Base-by-base conservation (phyloP, 1,140 invertebrate genomes). In the Sycophaga agraensis region DNA sequence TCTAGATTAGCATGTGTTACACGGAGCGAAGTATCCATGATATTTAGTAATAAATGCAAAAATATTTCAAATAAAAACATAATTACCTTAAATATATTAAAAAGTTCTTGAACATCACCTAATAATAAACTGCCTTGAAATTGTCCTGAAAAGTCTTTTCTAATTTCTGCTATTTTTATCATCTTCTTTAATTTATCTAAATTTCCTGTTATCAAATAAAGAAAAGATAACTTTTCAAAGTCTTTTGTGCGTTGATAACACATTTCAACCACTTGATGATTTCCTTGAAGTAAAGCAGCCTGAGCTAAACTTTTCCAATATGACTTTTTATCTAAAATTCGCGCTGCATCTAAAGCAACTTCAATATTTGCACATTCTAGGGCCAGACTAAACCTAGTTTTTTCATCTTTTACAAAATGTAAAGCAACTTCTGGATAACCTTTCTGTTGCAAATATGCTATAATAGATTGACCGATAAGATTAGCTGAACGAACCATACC, bases 381-480 rank as follows among this genome's bases (percentile, higher is more conserved):
- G 0, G 98, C 97, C 49, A 99, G 78, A 2, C 93, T 91, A 78
- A 99, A 97, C 42, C 97, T 85, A 0, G 97, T 99, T 72, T 97
- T 98, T 66, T 99, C 94, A 76, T 99, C 97, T 79, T 99, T 99
- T 0, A 99, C 98, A 83, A 99, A 99, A 77, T 99, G 97, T 8
- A 99, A 82, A 0, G 98, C 98, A n/a, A 99, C 96, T 82, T 99
- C 98, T 0, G 98, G 98, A 80, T 99, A 99, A 0, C 98, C 97
- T 83, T 99, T 99, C 79, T 99, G 96, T 80, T 99, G 97, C 40
- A 99, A 82, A 77, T 99, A 99, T 0, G 96, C 94, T 72, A 99
- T 99, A 67, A 99, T 99, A 19, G 96, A 97, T 82, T 99, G 98
- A 0, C 98, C 97, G 9, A 99, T 94, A 1, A 99, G 82, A 73